Conservation (phyloP, 2,797 vertebrate species). For the Clarias laeviceps region DNA sequence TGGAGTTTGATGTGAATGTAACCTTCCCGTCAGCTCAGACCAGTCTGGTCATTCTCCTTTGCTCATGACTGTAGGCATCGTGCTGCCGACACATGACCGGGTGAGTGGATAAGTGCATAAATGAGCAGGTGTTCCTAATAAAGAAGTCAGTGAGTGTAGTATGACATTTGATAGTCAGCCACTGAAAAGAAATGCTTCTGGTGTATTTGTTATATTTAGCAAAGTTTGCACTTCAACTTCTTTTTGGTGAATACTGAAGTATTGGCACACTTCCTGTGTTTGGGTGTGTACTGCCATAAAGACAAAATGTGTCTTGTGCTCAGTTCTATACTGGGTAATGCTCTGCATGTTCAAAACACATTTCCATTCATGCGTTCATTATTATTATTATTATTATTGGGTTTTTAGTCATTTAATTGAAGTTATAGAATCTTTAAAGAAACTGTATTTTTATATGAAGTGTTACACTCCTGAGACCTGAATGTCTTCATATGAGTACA, state of each 20-base stretch:
- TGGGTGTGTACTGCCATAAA: not conserved
- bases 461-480: not conserved
- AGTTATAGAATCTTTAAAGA: not conserved
- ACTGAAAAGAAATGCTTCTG: not conserved
- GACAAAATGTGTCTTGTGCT: not conserved
- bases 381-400: not conserved
- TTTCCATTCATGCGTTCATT: not conserved
- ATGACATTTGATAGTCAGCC: not conserved
- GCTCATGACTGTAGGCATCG: not conserved
- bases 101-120: not conserved
- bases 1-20: not conserved
- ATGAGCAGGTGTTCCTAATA: not conserved
- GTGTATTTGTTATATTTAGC: not conserved
- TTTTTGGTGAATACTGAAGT: not conserved
- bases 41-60: too few relatives aligned
- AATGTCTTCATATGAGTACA: too few relatives aligned
- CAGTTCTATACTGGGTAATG: not conserved
- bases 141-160: not conserved
- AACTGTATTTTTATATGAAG: not conserved
- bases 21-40: not conserved
- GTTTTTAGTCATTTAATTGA: not conserved
- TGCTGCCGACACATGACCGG: not conserved
- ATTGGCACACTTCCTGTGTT: not conserved
- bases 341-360: not conserved
- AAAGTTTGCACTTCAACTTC: not conserved